Evolutionary conservation across 2,888 invertebrate genomes (phyloP).

Genomic region (Leucophenga maculata): DNA sequence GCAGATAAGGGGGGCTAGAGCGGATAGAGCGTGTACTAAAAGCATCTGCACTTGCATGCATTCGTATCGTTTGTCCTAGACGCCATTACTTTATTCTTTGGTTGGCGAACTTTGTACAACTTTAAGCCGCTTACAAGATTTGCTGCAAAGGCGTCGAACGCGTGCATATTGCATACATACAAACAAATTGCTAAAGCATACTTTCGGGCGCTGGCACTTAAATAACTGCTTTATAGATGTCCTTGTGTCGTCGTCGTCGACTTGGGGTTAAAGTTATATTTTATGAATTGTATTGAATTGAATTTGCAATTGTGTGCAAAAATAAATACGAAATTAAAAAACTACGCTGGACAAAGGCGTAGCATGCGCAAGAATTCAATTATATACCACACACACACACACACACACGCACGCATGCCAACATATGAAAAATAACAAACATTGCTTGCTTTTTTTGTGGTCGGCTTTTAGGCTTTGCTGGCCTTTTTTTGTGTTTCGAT

Average conservation of each 20-base stretch:
- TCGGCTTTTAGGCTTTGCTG: slow-evolving; percentile 13
- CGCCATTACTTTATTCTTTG: slow-evolving; percentile 44
- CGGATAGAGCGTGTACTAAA: neutral
- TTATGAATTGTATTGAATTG: slow-evolving; percentile 8
- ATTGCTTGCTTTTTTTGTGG: slow-evolving; percentile 16
- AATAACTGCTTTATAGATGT: neutral
- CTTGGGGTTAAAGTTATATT: neutral
- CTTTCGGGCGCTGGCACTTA: neutral
- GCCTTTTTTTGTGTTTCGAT: neutral
- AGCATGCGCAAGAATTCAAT: slow-evolving; percentile 16
- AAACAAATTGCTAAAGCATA: neutral
- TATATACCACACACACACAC: neutral
- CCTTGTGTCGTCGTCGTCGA: neutral
- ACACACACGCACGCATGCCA: neutral
- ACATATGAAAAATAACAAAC: slow-evolving; percentile 12
- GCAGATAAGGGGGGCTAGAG: neutral
- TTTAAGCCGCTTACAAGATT: slow-evolving; percentile 66
- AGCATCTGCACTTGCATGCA: neutral
- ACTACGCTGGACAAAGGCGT: neutral
- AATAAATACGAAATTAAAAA: neutral
- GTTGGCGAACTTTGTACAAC: slow-evolving; percentile 67
- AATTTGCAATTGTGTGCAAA: slow-evolving; percentile 10
- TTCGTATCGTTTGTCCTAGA: slow-evolving; percentile 19
- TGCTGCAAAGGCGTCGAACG: slow-evolving; percentile 45
- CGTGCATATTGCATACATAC: neutral